phyloP scores from a whole-genome alignment of 2,113 vertebrate species.

The Ageneiosus marmoratus region DNA sequence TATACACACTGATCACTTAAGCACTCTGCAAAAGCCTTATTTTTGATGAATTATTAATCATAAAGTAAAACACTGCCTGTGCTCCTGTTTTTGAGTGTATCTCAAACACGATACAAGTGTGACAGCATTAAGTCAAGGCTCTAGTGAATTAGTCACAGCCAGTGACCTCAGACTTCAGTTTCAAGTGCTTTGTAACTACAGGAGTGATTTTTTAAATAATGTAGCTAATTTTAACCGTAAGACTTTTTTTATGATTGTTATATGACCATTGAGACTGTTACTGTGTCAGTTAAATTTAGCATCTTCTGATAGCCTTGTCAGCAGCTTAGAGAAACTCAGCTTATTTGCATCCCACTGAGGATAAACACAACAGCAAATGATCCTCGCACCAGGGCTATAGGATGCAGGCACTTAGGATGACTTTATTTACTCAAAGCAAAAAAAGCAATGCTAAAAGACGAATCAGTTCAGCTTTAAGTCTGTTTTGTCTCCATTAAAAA shows the following conservation, averaged over 20 bases:
- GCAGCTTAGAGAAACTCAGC: neutral
- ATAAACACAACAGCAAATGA: neutral
- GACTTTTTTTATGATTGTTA: neutral
- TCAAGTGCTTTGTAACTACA: constrained; percentile 7
- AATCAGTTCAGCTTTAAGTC: constrained; percentile 6
- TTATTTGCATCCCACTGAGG: constrained; percentile 5
- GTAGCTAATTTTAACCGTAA: neutral
- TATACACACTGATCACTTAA: constrained; percentile 31
- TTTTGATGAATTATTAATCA: constrained; percentile 50
- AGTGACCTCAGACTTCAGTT: constrained; percentile 1
- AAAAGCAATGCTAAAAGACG: constrained; percentile 13
- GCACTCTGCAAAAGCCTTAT: constrained; percentile 21
- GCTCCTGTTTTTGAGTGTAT: neutral
- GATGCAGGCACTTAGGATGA: neutral
- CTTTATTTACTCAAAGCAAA: neutral
- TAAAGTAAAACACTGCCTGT: constrained; percentile 26
- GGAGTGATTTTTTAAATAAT: neutral
- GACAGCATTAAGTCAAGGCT: neutral
- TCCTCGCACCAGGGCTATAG: neutral
- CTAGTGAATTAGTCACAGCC: constrained; percentile 1
- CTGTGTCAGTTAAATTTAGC: neutral
- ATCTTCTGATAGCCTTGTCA: neutral
- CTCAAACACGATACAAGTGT: neutral
- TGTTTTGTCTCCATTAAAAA: constrained; percentile 40
- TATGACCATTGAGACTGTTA: neutral